These are phyloP conservation scores for Eristalinus sepulchralis DNA, from an alignment of 2,888 invertebrate species.

Conservation along the genomic window DNA sequence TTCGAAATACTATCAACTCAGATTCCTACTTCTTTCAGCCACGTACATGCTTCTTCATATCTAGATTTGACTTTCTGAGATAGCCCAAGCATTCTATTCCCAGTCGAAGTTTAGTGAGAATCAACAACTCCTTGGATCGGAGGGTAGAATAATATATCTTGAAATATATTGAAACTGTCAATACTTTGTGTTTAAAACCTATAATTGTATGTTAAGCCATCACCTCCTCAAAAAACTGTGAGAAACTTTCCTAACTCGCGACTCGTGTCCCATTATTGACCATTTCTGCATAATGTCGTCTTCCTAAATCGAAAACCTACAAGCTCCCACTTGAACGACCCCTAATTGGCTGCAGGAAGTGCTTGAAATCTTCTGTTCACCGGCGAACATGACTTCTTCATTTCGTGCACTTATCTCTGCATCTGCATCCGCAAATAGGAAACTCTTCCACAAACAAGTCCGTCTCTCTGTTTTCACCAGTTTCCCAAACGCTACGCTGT, in stretches of 20 bases:
- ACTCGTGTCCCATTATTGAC: background rate
- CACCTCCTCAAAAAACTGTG: no score
- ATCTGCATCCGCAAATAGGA: background rate
- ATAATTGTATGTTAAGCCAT: no score
- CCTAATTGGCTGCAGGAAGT: background rate
- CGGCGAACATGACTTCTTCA: background rate
- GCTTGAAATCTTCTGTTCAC: background rate
- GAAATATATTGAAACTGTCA: no score
- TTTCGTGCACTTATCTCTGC: background rate
- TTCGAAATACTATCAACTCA: no score
- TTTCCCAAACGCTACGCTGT: background rate
- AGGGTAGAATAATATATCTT: no score
- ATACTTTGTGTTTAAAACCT: no score
- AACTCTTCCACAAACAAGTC: background rate
- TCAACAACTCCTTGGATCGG: no score
- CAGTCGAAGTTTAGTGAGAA: no score
- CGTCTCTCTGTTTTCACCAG: background rate
- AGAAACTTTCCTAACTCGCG: background rate
- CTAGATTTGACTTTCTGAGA: no score
- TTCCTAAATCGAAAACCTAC: background rate
- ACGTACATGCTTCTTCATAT: no score
- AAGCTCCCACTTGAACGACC: background rate
- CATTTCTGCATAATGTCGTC: background rate
- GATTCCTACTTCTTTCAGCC: no score
- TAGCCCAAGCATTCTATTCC: no score